Evolutionary conservation across 1,140 invertebrate species (phyloP).

Genomic region (Platorchestia sp.): DNA sequence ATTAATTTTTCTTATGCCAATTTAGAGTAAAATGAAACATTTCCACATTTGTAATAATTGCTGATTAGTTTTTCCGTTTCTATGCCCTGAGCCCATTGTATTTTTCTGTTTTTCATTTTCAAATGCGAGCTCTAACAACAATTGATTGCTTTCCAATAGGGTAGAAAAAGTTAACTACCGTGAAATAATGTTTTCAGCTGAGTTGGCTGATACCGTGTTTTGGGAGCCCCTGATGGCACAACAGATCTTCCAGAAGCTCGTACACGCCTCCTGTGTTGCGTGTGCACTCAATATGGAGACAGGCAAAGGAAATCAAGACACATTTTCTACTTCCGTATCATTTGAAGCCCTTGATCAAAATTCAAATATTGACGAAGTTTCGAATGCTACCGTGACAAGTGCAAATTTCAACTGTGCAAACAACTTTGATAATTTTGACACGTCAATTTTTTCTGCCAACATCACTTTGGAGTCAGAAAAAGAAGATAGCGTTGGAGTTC

Average conservation of each 20-base stretch:
- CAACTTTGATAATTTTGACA: background rate
- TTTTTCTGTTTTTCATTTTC: too few relatives aligned
- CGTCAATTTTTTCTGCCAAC: background rate
- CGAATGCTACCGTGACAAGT: background rate
- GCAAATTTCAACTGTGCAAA: background rate
- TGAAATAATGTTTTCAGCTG: background rate
- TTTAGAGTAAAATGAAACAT: too few relatives aligned
- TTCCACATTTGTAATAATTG: too few relatives aligned
- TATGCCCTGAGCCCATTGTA: too few relatives aligned
- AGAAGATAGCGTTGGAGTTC: background rate
- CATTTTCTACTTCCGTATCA: background rate
- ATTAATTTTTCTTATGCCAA: too few relatives aligned
- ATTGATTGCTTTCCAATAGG: too few relatives aligned
- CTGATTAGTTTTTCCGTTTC: too few relatives aligned
- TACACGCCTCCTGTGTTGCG: background rate
- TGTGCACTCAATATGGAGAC: background rate
- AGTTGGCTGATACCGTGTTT: constrained; percentile 7
- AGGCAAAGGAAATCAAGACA: background rate
- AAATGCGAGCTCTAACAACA: too few relatives aligned
- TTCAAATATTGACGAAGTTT: background rate
- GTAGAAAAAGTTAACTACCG: background rate
- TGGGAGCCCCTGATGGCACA: background rate
- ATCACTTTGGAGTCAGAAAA: background rate
- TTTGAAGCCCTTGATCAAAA: background rate
- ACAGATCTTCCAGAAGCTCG: background rate